Percentiles rank a stretch among this genome's conserved stretches.
Conservation (phyloP, 2,888 invertebrate genomes). For the Epirrhoe tristata region DNA sequence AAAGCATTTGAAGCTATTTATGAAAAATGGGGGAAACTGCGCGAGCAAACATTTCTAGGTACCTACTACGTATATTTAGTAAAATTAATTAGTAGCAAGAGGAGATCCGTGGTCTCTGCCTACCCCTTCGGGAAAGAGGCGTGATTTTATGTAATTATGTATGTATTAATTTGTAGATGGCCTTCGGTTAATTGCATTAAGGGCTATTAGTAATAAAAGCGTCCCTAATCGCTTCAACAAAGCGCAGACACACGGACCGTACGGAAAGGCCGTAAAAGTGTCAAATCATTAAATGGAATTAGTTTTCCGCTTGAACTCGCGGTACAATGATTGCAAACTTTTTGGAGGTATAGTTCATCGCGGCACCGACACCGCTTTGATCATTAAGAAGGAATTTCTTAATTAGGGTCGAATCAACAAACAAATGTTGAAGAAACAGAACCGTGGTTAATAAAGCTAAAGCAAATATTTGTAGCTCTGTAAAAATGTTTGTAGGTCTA, state of each 20-base stretch:
- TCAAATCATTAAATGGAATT: constrained; percentile 75
- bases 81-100: constrained; percentile 41
- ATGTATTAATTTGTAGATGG: constrained; percentile 48
- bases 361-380: not conserved
- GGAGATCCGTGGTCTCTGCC: too few relatives aligned
- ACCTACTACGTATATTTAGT: not conserved
- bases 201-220: constrained; percentile 70
- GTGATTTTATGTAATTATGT: too few relatives aligned
- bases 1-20: constrained; percentile 36
- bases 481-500: too few relatives aligned
- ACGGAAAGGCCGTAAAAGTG: constrained; percentile 66
- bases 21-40: constrained; percentile 36
- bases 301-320: constrained; percentile 58
- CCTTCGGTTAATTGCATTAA: constrained; percentile 63
- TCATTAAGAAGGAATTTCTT: not conserved
- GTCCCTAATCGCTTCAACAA: constrained; percentile 67
- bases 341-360: not conserved
- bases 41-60: too few relatives aligned
- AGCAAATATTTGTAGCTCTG: too few relatives aligned
- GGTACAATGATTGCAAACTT: constrained; percentile 32
- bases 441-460: too few relatives aligned
- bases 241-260: constrained; percentile 57
- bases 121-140: too few relatives aligned
- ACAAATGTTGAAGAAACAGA: too few relatives aligned
- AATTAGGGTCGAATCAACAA: not conserved